A percentile compares a stretch with the other conserved stretches of the same genome.
Conservation (phyloP, 2,113 vertebrate genomes). For the Protobothrops mucrosquamatus region DNA sequence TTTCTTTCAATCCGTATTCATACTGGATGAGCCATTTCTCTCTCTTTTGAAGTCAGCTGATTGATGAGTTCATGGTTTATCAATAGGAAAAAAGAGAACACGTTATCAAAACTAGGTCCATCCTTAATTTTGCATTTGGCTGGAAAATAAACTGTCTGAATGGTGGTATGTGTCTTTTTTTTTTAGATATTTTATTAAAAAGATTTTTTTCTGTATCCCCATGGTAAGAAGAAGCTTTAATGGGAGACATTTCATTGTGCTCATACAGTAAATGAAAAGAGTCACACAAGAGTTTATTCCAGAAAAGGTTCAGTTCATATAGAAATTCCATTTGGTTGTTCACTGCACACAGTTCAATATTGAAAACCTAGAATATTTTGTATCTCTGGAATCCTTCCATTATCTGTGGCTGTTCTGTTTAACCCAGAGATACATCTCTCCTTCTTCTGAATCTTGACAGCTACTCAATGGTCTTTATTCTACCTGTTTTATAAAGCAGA, state of each 20-base stretch:
- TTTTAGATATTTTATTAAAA: conserved; percentile 68
- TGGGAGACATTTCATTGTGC: conserved; percentile 80
- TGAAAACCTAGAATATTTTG: conserved; percentile 50
- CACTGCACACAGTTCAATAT: conserved; percentile 44
- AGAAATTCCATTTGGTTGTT: conserved; percentile 70
- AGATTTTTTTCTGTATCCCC: conserved; percentile 70
- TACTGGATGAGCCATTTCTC: conserved; percentile 60
- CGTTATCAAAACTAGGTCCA: conserved; percentile 77
- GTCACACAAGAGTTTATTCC: conserved; percentile 58
- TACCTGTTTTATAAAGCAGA: conserved; percentile 85
- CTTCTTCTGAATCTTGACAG: conserved; percentile 53
- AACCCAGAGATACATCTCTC: conserved; percentile 44
- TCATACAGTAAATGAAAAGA: conserved; percentile 75
- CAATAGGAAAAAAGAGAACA: conserved; percentile 66
- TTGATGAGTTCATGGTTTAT: conserved; percentile 70
- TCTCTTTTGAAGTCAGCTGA: conserved; percentile 36
- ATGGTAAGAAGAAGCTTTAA: conserved; percentile 75
- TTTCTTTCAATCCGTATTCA: conserved; percentile 76
- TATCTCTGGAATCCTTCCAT: conserved; percentile 53
- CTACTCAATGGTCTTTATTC: conserved; percentile 60
- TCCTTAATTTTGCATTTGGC: conserved; percentile 72
- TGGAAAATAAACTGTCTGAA: conserved; percentile 30
- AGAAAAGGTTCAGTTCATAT: conserved; percentile 44
- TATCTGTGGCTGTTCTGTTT: conserved; percentile 42
- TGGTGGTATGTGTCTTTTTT: conserved; percentile 55